phyloP scores from a whole-genome alignment of 2,113 vertebrate species.

The Clarias macrocephalus region DNA sequence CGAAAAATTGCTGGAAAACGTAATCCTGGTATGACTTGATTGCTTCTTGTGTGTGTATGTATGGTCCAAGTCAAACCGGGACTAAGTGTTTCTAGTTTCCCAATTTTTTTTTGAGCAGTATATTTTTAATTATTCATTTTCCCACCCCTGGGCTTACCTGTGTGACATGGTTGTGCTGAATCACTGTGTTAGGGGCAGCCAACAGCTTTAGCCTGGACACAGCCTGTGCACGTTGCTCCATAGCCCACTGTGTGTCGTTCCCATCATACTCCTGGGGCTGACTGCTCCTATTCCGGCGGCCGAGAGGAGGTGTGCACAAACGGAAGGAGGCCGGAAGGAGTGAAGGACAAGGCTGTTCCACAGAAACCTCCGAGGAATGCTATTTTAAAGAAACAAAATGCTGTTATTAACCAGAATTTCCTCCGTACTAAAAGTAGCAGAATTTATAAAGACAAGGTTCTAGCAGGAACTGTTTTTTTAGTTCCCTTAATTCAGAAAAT shows the following conservation, averaged over 20 bases:
- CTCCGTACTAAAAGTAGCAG: not conserved
- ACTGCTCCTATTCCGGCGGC: constrained; percentile 62
- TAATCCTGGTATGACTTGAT: too few species aligned
- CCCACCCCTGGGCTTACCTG: constrained; percentile 61
- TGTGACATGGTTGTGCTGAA: constrained; percentile 55
- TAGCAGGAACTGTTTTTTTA: not conserved
- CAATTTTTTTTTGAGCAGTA: too few species aligned
- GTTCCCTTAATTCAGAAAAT: not conserved
- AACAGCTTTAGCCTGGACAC: constrained; percentile 73
- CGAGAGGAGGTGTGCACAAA: constrained; percentile 70
- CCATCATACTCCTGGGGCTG: constrained; percentile 54
- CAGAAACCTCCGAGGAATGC: constrained; percentile 59
- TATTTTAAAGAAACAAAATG: constrained; percentile 39
- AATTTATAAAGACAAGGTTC: not conserved
- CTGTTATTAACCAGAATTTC: not conserved
- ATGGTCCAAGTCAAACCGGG: too few species aligned
- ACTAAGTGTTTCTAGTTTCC: too few species aligned
- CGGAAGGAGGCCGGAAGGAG: constrained; percentile 66
- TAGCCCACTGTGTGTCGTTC: constrained; percentile 51
- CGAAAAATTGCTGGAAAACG: too few species aligned
- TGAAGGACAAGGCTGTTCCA: constrained; percentile 51
- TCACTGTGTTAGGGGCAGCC: constrained; percentile 56
- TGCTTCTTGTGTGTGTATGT: too few species aligned
- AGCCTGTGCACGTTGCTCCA: constrained; percentile 66
- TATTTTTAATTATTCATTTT: too few species aligned